These are phyloP conservation scores for Cyclophora albipunctata DNA, from an alignment of 2,888 invertebrate genomes.

Conservation along the genomic window DNA sequence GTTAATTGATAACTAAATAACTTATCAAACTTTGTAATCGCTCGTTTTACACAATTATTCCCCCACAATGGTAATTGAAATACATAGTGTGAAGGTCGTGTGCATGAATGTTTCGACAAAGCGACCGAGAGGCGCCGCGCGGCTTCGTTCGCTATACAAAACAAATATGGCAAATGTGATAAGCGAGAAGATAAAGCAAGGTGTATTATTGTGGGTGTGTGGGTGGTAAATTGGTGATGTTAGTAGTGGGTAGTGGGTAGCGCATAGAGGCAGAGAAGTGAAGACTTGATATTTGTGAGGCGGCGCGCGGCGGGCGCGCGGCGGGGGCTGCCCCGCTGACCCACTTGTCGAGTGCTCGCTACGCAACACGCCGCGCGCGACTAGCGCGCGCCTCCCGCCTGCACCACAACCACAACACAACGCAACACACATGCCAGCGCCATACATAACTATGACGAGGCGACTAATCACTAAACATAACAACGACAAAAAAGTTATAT, in stretches of 20 bases:
- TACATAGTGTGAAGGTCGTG: too few species aligned
- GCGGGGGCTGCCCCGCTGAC: conserved; percentile 65
- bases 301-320: conserved; percentile 35
- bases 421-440: conserved; percentile 15
- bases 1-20: too few species aligned
- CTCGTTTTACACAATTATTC: too few species aligned
- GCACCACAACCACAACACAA: conserved; percentile 20
- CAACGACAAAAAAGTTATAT: background rate
- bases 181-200: conserved; percentile 6
- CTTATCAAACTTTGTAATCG: too few species aligned
- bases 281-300: conserved; percentile 12
- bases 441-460: background rate
- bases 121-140: background rate
- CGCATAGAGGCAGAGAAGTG: background rate
- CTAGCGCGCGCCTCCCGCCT: conserved; percentile 32
- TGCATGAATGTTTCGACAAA: background rate
- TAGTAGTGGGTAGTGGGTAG: background rate
- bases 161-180: conserved; percentile 4
- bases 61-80: background rate
- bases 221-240: too few species aligned
- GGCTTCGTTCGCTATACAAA: too few species aligned
- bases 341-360: conserved; percentile 59
- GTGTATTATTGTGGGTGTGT: too few species aligned
- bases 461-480: conserved; percentile 7
- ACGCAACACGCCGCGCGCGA: conserved; percentile 69